Evolutionary conservation across 2,888 invertebrate genomes (phyloP), one percentile per base, ranked within the genome.

Genomic region (Labia minor): DNA sequence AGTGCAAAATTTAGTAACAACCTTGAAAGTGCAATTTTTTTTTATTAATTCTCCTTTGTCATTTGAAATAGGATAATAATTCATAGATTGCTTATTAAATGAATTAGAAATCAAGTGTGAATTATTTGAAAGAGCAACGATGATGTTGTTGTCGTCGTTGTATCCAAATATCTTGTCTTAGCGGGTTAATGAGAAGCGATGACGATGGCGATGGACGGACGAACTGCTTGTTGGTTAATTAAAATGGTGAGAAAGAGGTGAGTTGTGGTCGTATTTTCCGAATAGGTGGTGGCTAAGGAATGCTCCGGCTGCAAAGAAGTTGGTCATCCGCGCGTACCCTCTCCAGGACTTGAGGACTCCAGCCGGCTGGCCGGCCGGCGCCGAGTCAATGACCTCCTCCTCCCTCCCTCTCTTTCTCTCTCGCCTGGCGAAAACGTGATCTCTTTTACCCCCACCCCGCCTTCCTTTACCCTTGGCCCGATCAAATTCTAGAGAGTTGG

Each of bases 1-100:
- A 64, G 21, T 64, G 64, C 64, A 14, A 33, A 33, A 14, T 21
- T 63, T 33, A 63, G 18, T 33, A 33, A 64, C 64, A 19, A 37
- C 33, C 37, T 33, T 33, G 64, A 63, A 19, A n/a, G 18, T 19
- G 19, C 62, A n/a, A 10, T 62, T 19, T 62, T 63, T 19, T 63
- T 19, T 63, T n/a, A 21, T n/a, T 21, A 63, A 19, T 63, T 19
- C 20, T 63, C 63, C 19, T 19, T 63, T 19, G 4, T 26, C 26
- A 6, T 8, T 26, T 26, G 26, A 26, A 8, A 26, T 26, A n/a
- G n/a, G 26, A 26, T 26, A 26, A 26, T 8, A 6, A 6, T 26
- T 26, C 26, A 26, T 26, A 8, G 26, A 26, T 26, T 26, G 4
- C 4, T 26, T 26, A 8, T n/a, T 3, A 26, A 26, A 26, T 26